phyloP scores from a whole-genome alignment of 2,888 invertebrate species.

The Meandrusa payeni region DNA sequence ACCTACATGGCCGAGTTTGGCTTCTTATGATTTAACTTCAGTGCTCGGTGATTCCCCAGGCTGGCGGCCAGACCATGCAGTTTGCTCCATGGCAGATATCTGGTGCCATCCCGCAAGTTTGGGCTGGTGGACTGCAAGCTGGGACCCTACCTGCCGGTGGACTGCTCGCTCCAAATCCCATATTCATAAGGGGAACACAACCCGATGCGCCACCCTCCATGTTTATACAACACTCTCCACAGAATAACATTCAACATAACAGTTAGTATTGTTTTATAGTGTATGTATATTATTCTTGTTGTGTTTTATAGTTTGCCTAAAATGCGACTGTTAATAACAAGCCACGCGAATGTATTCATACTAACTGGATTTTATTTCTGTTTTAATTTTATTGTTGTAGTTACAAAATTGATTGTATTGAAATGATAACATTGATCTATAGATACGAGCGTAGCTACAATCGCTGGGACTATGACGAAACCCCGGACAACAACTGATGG shows the following conservation, averaged over 20 bases:
- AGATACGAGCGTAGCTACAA: conserved; percentile 65
- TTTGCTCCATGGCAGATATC: conserved; percentile 90
- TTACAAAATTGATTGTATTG: no score
- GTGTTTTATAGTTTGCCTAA: neutral
- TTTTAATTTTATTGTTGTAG: neutral
- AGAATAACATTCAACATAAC: conserved; percentile 69
- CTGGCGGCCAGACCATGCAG: conserved; percentile 87
- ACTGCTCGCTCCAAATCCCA: conserved; percentile 87
- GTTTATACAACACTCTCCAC: conserved; percentile 91
- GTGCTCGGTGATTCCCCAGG: conserved; percentile 47
- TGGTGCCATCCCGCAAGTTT: conserved; percentile 85
- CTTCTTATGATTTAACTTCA: conserved; percentile 20
- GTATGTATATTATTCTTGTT: neutral
- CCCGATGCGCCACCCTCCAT: conserved; percentile 85
- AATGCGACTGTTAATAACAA: no score
- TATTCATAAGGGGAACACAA: conserved; percentile 90
- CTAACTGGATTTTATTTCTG: neutral
- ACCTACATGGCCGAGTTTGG: conserved; percentile 1
- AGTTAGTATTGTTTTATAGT: conserved; percentile 52
- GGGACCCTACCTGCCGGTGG: conserved; percentile 83
- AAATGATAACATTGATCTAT: conserved; percentile 13
- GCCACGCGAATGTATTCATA: neutral
- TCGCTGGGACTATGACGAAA: conserved; percentile 53
- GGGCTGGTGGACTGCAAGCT: conserved; percentile 86
- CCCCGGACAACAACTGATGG: conserved; percentile 62